Percentiles rank a stretch among this genome's conserved stretches.
phyloP scores from a whole-genome alignment of 2,888 invertebrate genomes.

The Andrena dorsata region DNA sequence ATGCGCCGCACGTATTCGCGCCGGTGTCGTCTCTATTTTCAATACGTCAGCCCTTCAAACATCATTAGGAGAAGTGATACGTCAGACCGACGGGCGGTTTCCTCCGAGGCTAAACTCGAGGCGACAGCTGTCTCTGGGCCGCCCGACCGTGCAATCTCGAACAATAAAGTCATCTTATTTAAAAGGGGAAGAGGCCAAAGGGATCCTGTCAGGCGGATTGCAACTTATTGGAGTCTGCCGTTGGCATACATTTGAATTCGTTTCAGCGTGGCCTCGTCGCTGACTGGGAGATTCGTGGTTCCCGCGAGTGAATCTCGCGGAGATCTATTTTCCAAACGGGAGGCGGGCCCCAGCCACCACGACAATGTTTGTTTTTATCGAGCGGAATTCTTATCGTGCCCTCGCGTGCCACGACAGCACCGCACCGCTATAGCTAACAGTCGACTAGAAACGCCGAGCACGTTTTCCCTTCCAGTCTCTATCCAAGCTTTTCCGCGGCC shows the following conservation, averaged over 20 bases:
- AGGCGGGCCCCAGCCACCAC: slow-evolving; percentile 31
- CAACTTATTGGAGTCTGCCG: slow-evolving; percentile 48
- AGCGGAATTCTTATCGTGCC: slow-evolving; percentile 75
- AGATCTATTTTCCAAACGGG: slow-evolving; percentile 52
- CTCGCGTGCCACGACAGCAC: slow-evolving; percentile 68
- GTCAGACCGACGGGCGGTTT: background rate
- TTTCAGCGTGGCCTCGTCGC: slow-evolving; percentile 46
- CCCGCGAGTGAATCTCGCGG: slow-evolving; percentile 47
- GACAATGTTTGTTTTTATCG: slow-evolving; percentile 76
- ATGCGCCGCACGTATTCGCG: background rate
- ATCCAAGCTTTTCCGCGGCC: slow-evolving; percentile 17
- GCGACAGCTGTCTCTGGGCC: slow-evolving; percentile 35
- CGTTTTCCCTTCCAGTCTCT: slow-evolving; percentile 40
- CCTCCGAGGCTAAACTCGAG: slow-evolving; percentile 30
- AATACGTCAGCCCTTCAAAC: slow-evolving; percentile 21
- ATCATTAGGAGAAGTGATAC: slow-evolving; percentile 26
- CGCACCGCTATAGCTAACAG: slow-evolving; percentile 25
- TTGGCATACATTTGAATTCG: slow-evolving; percentile 63
- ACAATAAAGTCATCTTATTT: slow-evolving; percentile 56
- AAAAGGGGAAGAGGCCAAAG: slow-evolving; percentile 28
- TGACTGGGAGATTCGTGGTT: slow-evolving; percentile 35
- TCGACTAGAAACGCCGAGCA: slow-evolving; percentile 48
- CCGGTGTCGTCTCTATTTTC: slow-evolving; percentile 17
- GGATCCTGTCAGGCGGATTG: slow-evolving; percentile 51
- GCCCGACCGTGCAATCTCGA: slow-evolving; percentile 33